These are phyloP conservation scores for Helleia helle DNA, from an alignment of 2,888 invertebrate species.

Conservation along the genomic window DNA sequence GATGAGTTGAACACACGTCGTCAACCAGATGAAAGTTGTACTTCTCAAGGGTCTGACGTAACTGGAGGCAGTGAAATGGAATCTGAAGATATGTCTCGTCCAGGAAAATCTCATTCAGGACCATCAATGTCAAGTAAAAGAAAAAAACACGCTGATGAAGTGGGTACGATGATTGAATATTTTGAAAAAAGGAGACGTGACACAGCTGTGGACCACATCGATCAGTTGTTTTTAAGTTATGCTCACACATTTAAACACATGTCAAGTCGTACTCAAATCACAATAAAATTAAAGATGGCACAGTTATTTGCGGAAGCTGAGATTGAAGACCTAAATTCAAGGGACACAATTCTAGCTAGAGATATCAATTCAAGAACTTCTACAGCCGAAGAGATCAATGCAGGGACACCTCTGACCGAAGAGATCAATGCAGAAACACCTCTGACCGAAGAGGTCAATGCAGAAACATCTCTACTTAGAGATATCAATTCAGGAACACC, in stretches of 20 bases:
- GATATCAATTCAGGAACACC: too few species aligned
- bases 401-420: too few species aligned
- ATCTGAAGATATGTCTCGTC: slow-evolving; percentile 9
- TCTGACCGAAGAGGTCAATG: too few species aligned
- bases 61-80: slow-evolving; percentile 10
- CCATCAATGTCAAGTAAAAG: slow-evolving; percentile 9
- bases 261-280: slow-evolving; percentile 11
- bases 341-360: slow-evolving; percentile 6
- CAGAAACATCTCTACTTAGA: too few species aligned
- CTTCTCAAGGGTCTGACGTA: slow-evolving; percentile 10
- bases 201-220: slow-evolving; percentile 11
- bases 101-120: slow-evolving; percentile 10
- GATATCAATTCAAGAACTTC: too few species aligned
- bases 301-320: slow-evolving; percentile 9
- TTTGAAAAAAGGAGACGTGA: slow-evolving; percentile 12
- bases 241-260: slow-evolving; percentile 11
- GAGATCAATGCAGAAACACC: too few species aligned
- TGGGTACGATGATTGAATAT: slow-evolving; percentile 8
- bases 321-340: slow-evolving; percentile 8
- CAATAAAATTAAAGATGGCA: slow-evolving; percentile 9
- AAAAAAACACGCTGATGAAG: slow-evolving; percentile 10
- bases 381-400: too few species aligned
- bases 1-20: slow-evolving; percentile 7
- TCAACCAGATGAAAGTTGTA: slow-evolving; percentile 9
- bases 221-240: slow-evolving; percentile 13